Conservation (phyloP, 2,113 vertebrate genomes). For the Cyanocitta stelleri region DNA sequence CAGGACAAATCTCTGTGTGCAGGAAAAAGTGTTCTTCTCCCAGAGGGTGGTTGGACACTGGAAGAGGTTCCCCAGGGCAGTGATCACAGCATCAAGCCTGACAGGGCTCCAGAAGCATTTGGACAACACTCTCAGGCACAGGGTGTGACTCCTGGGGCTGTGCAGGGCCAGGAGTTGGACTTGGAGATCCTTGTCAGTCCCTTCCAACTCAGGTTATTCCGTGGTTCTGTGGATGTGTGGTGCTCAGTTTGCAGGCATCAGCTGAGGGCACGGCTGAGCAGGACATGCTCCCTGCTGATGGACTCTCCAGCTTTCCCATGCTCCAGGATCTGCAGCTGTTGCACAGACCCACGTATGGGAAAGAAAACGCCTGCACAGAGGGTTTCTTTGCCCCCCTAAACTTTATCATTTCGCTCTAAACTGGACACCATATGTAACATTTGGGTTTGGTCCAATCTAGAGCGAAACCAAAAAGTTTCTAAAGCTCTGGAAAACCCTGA, state of each 20-base stretch:
- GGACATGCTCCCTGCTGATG: rapidly evolving
- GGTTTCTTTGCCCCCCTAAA: background rate
- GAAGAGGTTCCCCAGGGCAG: background rate
- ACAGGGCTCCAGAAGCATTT: background rate
- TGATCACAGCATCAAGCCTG: background rate
- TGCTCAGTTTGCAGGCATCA: background rate
- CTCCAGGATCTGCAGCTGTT: background rate
- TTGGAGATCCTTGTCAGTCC: background rate
- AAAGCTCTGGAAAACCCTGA: slow-evolving; percentile 29
- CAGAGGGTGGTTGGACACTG: background rate
- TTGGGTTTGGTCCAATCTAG: slow-evolving; percentile 41
- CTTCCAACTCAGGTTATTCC: background rate
- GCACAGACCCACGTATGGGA: background rate
- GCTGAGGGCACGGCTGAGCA: background rate
- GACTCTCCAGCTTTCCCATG: background rate
- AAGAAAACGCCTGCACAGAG: background rate
- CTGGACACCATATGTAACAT: slow-evolving; percentile 25
- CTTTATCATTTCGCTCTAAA: slow-evolving; percentile 16
- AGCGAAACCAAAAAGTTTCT: background rate
- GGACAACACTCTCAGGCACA: background rate
- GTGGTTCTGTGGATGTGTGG: background rate
- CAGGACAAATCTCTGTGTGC: background rate
- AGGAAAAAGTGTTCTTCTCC: background rate
- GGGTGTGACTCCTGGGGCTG: background rate
- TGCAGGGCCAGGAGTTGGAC: background rate